Evolutionary conservation across 2,888 invertebrate genomes (phyloP), one percentile per base, ranked within the genome.

Genomic region (Trissolcus brochymenae): DNA sequence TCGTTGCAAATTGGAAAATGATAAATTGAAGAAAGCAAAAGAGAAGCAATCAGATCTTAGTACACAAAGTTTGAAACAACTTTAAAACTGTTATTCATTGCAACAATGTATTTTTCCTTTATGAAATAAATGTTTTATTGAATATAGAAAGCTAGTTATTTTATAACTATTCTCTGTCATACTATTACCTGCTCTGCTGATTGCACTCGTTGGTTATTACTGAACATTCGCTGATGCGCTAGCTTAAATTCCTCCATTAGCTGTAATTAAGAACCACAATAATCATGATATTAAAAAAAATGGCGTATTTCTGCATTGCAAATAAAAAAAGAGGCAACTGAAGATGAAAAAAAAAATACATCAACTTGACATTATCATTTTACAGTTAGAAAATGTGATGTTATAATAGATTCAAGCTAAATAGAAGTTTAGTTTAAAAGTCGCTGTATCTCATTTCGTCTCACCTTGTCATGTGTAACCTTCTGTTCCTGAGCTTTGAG

Each of bases 221-320:
- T 88, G 87, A 96, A 96, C 96, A 96, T 96, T 90, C 94, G 95
- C 83, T 93, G 92, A 89, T 96, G 96, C 4, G 95, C 96, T 85
- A 94, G 94, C 88, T 95, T 95, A 88, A 96, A 96, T 90, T 96
- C 96, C 88, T 96, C 94, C 94, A 96, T 96, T 78, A 96, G 89
- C 82, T 80, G 29, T 55, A 79, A 80, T 16, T 16, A 46, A 46
- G 7, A 46, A 35, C 35, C 35, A 35, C 11, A 35, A 35, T 35
- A 35, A 35, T 35, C 7, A 35, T 35, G 2, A 35, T 11, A 35
- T 35, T 35, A 9, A 35, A 35, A 35, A 35, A 35, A 9, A 7
- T 35, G 9, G 11, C 11, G 1, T 9, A 29, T 35, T 35, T 35
- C 9, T 35, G 35, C 35, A 35, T 35, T 35, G 35, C 9, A 35